Evolutionary conservation across 2,888 invertebrate species (phyloP), one percentile per base, ranked within the genome.

Genomic region (Rotaria socialis): DNA sequence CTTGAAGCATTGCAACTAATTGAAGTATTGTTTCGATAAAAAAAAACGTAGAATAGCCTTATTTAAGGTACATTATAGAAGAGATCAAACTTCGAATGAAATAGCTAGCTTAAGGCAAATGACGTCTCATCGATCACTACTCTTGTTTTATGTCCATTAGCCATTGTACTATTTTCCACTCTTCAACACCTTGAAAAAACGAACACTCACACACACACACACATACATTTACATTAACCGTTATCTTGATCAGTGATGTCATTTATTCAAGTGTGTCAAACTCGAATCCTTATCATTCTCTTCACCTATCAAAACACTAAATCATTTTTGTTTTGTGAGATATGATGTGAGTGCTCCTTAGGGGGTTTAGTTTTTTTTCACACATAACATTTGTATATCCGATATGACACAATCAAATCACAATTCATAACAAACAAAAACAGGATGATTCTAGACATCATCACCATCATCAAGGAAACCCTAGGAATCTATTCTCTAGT

Each of bases 191-290:
- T 60, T 60, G 22, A 55, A 60, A 60, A 60, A 60, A 60, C 58
- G 58, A 60, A 60, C 58, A 60, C 24, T 24, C 58, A 7, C 24
- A 55, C 14, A 22, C 10, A 58, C 24, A 58, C n/a, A 58, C 58
- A 58, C 10, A 58, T 11, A n/a, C n/a, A n/a, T 27, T 27, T 60
- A 60, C 27, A 60, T 60, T 60, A 60, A 60, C 58, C 58, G 58
- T 60, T 60, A 60, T 60, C 58, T 60, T 60, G 58, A 60, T 60
- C 58, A 60, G 58, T 60, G 58, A 60, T 60, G 58, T 60, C 58
- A 60, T 60, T 60, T 60, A 60, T 60, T 60, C 58, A 60, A 60
- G 58, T 60, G 58, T 60, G 58, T 60, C 58, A 60, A 60, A 60
- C 58, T 60, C 58, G 58, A 60, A 60, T 60, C 58, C 58, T 60